phyloP scores from a whole-genome alignment of 2,797 vertebrate species.

The Acridotheres tristis region DNA sequence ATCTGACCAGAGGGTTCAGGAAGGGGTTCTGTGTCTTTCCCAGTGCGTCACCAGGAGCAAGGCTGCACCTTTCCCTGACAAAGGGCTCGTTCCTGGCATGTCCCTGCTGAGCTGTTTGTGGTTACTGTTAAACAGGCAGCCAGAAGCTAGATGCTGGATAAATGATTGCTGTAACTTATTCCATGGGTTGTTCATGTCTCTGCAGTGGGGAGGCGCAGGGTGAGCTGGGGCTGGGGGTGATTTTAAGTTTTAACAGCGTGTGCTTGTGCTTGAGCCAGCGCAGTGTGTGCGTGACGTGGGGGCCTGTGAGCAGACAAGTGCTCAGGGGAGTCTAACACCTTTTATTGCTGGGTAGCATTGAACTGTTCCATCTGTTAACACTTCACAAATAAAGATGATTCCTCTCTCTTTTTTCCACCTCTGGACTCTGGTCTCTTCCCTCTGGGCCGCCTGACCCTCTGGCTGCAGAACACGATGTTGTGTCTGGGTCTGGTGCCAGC shows the following conservation, averaged over 20 bases:
- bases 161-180: not conserved
- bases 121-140: not conserved
- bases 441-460: not conserved
- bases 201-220: not conserved
- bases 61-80: not conserved
- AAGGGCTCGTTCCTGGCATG: accelerated
- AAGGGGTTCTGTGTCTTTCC: not conserved
- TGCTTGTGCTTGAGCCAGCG: not conserved
- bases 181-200: not conserved
- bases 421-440: not conserved
- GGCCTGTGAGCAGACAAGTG: not conserved
- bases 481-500: not conserved
- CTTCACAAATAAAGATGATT: constrained; percentile 65
- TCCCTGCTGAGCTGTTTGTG: not conserved
- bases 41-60: not conserved
- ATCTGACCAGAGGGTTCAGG: not conserved
- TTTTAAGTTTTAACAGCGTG: not conserved
- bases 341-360: constrained; percentile 2
- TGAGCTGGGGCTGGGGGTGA: not conserved
- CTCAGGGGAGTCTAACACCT: not conserved
- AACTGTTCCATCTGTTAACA: constrained; percentile 52
- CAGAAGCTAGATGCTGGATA: not conserved
- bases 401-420: constrained; percentile 26
- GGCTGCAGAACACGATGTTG: accelerated
- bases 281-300: not conserved